phyloP scores from a whole-genome alignment of 2,797 vertebrate genomes.

The Danio tinwini region DNA sequence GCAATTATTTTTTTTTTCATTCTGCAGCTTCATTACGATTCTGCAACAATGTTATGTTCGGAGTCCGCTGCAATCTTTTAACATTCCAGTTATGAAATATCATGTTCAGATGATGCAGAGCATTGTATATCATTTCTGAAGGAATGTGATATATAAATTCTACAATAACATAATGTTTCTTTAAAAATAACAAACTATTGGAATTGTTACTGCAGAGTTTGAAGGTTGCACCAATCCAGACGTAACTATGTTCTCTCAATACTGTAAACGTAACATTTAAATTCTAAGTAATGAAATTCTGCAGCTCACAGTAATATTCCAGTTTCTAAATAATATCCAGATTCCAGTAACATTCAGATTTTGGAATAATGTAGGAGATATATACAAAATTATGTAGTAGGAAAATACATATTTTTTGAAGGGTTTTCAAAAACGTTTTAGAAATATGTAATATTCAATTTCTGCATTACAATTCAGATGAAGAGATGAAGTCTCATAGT shows the following conservation, averaged over 20 bases:
- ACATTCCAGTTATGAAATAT: not conserved
- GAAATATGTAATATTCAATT: too few relatives aligned
- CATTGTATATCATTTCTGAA: not conserved
- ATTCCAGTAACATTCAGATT: not conserved
- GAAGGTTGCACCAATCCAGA: too few relatives aligned
- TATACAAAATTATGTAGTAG: too few relatives aligned
- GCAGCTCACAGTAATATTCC: not conserved
- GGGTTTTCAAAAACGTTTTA: too few relatives aligned
- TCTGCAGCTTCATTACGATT: not conserved
- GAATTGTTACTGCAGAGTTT: too few relatives aligned
- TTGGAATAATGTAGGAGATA: not conserved
- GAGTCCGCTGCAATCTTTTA: not conserved
- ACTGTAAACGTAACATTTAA: not conserved
- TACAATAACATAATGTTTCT: not conserved
- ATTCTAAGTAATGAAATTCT: not conserved
- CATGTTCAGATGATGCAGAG: not conserved
- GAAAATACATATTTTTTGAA: too few relatives aligned
- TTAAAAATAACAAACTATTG: too few relatives aligned
- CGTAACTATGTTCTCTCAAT: too few relatives aligned
- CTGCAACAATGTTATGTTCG: not conserved
- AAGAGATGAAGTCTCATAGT: too few relatives aligned
- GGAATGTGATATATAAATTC: not conserved
- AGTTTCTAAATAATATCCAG: not conserved
- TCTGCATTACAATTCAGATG: too few relatives aligned
- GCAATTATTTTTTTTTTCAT: not conserved